These are phyloP conservation scores for Coecobrya sp. DNA, from an alignment of 2,888 invertebrate species.

Conservation along the genomic window DNA sequence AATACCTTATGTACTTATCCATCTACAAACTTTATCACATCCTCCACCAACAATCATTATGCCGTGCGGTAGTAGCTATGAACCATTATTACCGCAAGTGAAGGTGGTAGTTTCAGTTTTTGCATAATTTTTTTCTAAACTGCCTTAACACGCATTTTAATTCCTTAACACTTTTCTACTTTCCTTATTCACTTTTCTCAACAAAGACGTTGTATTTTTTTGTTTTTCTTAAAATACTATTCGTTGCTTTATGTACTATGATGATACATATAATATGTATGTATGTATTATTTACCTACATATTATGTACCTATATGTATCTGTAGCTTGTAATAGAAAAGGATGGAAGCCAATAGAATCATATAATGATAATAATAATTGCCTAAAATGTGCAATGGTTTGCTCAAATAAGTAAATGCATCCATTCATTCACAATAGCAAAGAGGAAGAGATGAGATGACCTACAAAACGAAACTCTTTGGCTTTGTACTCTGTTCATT, in stretches of 20 bases:
- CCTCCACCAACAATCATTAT: not conserved
- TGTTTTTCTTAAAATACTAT: not conserved
- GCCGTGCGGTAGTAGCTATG: not conserved
- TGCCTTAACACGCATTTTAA: slow-evolving; percentile 36
- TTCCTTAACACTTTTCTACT: slow-evolving; percentile 68
- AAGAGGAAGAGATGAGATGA: slow-evolving; percentile 76
- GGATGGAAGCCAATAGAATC: slow-evolving; percentile 70
- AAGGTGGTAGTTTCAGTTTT: slow-evolving; percentile 56
- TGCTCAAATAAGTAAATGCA: slow-evolving; percentile 63
- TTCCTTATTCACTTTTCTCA: slow-evolving; percentile 66
- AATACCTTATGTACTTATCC: not conserved
- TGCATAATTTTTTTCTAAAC: slow-evolving; percentile 58
- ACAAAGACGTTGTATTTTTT: slow-evolving; percentile 26
- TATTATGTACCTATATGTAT: not conserved
- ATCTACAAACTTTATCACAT: not conserved
- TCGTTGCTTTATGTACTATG: slow-evolving; percentile 23
- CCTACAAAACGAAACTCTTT: slow-evolving; percentile 73
- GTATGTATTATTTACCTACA: not conserved
- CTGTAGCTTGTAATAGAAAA: not conserved
- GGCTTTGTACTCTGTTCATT: slow-evolving; percentile 44
- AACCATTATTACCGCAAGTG: not conserved
- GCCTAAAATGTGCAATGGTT: slow-evolving; percentile 58
- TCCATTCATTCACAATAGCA: slow-evolving; percentile 66
- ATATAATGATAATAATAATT: slow-evolving; percentile 60
- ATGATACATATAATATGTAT: not conserved